Evolutionary conservation across 2,113 vertebrate species (phyloP).

Genomic region (Ivindomyrus marchei): DNA sequence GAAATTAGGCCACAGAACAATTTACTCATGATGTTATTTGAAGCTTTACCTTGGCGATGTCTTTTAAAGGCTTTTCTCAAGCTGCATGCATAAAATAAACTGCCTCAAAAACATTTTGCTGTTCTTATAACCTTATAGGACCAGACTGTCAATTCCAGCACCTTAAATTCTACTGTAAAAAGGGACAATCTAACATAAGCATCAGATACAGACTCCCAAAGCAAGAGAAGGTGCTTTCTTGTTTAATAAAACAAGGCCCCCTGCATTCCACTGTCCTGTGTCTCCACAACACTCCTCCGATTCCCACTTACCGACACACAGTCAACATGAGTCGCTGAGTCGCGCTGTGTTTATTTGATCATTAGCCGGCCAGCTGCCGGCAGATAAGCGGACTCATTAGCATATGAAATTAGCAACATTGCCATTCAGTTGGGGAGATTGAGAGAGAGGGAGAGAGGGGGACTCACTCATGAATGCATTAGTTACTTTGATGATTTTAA

Average conservation of each 20-base stretch:
- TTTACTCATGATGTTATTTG: neutral
- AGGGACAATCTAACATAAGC: neutral
- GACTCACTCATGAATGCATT: conserved; percentile 16
- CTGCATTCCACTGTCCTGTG: neutral
- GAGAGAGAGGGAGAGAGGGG: conserved; percentile 2
- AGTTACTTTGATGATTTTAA: neutral
- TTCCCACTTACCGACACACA: neutral
- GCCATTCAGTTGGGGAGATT: neutral
- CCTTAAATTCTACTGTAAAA: neutral
- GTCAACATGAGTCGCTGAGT: conserved; percentile 6
- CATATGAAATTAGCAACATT: conserved; percentile 13
- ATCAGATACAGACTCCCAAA: neutral
- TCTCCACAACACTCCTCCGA: neutral
- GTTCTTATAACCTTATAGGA: neutral
- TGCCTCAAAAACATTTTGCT: neutral
- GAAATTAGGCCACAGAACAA: neutral
- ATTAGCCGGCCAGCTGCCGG: neutral
- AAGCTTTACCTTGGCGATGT: neutral
- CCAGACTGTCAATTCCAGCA: neutral
- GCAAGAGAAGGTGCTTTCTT: neutral
- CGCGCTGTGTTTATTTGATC: conserved; percentile 11
- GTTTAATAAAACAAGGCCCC: neutral
- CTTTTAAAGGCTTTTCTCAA: neutral
- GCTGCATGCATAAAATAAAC: neutral
- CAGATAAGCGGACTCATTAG: conserved; percentile 23